Evolutionary conservation across 53 echinoderm and acorn worm species (phyloP).

Genomic region (Antedon mediterranea): DNA sequence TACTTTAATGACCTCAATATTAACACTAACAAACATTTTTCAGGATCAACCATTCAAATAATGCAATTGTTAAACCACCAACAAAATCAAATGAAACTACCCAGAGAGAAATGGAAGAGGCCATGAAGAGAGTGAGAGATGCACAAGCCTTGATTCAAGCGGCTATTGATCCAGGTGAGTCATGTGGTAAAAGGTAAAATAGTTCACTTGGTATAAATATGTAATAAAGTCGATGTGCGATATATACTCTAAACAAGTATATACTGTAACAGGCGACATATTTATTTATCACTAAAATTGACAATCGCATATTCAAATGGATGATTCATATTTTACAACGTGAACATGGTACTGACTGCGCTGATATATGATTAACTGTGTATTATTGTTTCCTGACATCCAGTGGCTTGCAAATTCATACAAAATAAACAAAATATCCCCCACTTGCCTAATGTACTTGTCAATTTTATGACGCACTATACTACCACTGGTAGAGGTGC

Average conservation of each 20-base stretch:
- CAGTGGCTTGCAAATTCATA: too few species aligned
- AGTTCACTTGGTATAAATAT: neutral
- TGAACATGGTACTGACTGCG: too few species aligned
- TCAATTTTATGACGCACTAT: too few species aligned
- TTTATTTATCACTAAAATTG: neutral
- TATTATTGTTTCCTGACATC: too few species aligned
- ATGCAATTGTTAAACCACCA: slow-evolving; percentile 96
- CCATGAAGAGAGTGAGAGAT: slow-evolving; percentile 98
- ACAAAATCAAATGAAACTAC: slow-evolving; percentile 86
- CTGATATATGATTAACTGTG: too few species aligned
- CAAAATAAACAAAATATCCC: too few species aligned
- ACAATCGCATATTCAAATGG: too few species aligned
- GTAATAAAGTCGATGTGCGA: neutral
- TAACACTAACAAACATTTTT: neutral
- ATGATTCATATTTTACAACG: too few species aligned
- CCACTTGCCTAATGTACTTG: too few species aligned
- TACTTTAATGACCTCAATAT: too few species aligned
- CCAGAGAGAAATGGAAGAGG: slow-evolving; percentile 77
- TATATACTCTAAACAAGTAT: too few species aligned
- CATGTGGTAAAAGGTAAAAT: neutral
- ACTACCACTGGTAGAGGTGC: too few species aligned
- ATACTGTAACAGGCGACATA: neutral
- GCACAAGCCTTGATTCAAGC: slow-evolving; percentile 96
- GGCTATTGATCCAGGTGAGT: slow-evolving; percentile 92
- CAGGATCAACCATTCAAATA: slow-evolving; percentile 99